Percentiles rank a stretch among this genome's conserved stretches.
These are phyloP conservation scores for Lethenteron reissneri DNA, from an alignment of 2,113 vertebrate genomes.

Conservation along the genomic window DNA sequence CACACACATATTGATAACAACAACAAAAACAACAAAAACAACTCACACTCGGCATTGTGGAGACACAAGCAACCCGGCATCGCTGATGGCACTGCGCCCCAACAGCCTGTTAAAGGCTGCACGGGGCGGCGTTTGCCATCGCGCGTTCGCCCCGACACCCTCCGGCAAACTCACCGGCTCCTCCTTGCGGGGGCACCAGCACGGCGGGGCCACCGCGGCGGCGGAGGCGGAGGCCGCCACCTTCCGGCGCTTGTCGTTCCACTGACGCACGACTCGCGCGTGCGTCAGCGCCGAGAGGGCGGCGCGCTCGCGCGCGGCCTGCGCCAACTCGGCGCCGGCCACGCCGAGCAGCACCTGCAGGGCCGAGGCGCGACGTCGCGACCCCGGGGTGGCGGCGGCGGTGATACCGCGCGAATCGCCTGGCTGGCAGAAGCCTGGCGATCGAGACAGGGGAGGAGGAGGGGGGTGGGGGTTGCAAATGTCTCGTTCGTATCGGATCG, in stretches of 20 bases:
- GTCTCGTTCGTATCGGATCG: no score
- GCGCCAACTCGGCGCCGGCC: background rate
- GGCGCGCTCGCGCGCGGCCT: background rate
- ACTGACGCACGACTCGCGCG: background rate
- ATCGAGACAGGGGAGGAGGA: no score
- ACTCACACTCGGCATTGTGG: no score
- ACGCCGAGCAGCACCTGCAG: background rate
- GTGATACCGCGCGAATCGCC: no score
- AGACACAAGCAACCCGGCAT: no score
- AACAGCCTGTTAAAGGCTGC: no score
- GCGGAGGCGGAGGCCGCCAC: background rate
- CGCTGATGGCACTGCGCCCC: no score
- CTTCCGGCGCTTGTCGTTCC: slow-evolving; percentile 3
- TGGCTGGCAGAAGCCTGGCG: no score
- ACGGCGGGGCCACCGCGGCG: background rate
- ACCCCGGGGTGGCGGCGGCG: no score
- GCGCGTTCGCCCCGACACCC: no score
- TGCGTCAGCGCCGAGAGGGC: slow-evolving; percentile 3
- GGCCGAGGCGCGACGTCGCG: background rate
- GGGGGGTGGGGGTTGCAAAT: no score
- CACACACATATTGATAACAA: background rate
- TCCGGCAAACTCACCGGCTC: background rate
- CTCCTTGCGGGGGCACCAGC: background rate
- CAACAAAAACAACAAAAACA: background rate
- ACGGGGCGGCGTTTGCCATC: no score